Conservation (phyloP, 2,797 vertebrate species). For the Tolypeutes matacus region DNA sequence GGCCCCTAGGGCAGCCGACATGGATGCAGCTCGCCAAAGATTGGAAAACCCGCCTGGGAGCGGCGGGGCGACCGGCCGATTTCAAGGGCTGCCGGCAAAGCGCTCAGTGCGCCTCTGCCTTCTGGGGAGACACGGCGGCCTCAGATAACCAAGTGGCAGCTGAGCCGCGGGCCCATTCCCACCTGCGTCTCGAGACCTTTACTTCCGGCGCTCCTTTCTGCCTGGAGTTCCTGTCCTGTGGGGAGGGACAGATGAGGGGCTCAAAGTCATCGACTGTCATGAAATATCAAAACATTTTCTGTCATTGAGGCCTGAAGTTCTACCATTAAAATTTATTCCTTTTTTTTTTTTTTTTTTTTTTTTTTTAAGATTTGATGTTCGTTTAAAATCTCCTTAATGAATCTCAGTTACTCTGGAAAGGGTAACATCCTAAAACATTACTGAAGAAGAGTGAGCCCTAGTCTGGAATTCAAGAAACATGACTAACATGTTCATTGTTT, state of each 20-base stretch:
- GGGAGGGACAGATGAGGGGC: neutral
- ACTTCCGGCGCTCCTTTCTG: neutral
- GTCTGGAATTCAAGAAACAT: neutral
- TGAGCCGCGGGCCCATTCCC: accelerated
- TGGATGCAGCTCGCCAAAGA: neutral
- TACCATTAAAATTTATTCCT: neutral
- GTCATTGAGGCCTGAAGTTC: neutral
- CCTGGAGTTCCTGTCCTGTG: neutral
- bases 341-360: conserved; percentile 22
- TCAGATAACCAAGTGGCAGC: conserved; percentile 86
- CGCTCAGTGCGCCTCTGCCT: conserved; percentile 89
- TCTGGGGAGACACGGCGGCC: conserved; percentile 92
- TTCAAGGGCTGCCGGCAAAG: neutral
- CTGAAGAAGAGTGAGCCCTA: neutral
- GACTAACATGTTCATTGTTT: neutral
- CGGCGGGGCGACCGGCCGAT: neutral
- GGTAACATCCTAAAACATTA: neutral
- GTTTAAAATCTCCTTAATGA: neutral
- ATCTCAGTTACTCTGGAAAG: neutral
- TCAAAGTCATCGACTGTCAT: neutral
- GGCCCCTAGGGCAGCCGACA: neutral
- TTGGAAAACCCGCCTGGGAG: too few relatives aligned
- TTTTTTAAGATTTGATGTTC: neutral
- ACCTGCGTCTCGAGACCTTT: accelerated
- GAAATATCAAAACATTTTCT: neutral